These are phyloP conservation scores for Cochlearius cochlearius DNA, from an alignment of 2,113 vertebrate genomes.

Conservation along the genomic window DNA sequence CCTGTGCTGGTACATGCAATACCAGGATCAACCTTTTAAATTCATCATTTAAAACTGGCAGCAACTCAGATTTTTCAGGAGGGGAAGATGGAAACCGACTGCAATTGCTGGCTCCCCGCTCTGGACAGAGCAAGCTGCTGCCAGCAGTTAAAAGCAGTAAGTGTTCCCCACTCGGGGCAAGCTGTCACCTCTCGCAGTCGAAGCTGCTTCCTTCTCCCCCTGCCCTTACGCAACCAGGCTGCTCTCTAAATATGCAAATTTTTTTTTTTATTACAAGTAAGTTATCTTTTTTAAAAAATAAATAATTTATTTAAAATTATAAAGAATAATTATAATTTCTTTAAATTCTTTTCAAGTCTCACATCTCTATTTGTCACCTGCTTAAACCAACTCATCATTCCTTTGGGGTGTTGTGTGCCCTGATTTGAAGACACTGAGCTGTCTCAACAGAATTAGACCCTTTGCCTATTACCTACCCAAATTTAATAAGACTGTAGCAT, in stretches of 20 bases:
- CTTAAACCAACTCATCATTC: background rate
- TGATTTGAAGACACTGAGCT: background rate
- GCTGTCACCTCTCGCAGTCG: fast-evolving
- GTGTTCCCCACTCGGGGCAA: background rate
- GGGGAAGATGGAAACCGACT: background rate
- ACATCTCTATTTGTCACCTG: background rate
- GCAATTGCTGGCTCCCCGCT: background rate
- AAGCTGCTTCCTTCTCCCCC: background rate
- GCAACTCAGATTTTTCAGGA: background rate
- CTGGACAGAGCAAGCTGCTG: background rate
- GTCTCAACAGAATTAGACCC: background rate
- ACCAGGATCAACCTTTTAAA: background rate
- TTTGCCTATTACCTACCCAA: background rate
- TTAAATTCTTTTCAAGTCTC: background rate
- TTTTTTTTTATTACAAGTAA: background rate
- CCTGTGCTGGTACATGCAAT: fast-evolving
- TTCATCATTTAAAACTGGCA: background rate
- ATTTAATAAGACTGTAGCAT: fast-evolving
- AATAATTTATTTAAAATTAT: background rate
- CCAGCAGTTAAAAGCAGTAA: background rate
- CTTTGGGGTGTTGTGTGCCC: background rate
- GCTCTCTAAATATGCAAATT: background rate
- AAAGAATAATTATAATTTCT: background rate
- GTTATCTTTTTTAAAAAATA: background rate
- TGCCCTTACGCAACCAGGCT: background rate